Evolutionary conservation across 1,140 invertebrate species (phyloP).

Genomic region (Apolygus lucorum): DNA sequence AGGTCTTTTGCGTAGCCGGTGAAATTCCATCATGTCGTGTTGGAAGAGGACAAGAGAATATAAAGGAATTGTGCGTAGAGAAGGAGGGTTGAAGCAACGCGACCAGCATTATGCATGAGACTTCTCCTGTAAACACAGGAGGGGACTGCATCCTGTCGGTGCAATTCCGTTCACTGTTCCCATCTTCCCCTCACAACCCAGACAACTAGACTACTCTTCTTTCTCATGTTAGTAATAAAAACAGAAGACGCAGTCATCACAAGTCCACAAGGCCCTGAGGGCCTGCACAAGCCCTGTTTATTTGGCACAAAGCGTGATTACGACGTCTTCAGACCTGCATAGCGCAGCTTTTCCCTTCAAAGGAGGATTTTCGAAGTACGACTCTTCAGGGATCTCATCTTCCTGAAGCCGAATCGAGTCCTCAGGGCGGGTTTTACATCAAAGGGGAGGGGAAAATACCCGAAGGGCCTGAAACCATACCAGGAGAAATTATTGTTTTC

Average conservation of each 20-base stretch:
- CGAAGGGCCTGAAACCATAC: slow-evolving; percentile 5
- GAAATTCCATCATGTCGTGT: neutral
- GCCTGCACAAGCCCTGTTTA: neutral
- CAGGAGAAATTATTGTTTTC: slow-evolving; percentile 7
- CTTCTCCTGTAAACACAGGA: neutral
- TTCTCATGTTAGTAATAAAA: slow-evolving; percentile 4
- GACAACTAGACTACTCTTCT: neutral
- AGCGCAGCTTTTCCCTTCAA: neutral
- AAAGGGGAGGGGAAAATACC: slow-evolving; percentile 7
- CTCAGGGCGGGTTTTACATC: neutral
- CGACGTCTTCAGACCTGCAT: neutral
- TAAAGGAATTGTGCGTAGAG: neutral
- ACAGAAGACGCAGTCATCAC: neutral
- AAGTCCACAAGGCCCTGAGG: neutral
- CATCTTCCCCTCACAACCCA: neutral
- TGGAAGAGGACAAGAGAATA: neutral
- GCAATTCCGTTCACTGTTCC: slow-evolving; percentile 7
- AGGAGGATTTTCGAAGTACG: neutral
- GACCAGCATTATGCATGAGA: slow-evolving; percentile 9
- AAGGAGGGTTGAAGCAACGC: neutral
- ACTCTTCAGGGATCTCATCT: slow-evolving; percentile 8
- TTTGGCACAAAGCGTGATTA: neutral
- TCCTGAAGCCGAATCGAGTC: neutral
- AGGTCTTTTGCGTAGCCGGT: neutral
- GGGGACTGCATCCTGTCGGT: slow-evolving; percentile 7